These are phyloP conservation scores for Garrulus glandarius DNA, from an alignment of 2,797 vertebrate genomes.

Conservation along the genomic window DNA sequence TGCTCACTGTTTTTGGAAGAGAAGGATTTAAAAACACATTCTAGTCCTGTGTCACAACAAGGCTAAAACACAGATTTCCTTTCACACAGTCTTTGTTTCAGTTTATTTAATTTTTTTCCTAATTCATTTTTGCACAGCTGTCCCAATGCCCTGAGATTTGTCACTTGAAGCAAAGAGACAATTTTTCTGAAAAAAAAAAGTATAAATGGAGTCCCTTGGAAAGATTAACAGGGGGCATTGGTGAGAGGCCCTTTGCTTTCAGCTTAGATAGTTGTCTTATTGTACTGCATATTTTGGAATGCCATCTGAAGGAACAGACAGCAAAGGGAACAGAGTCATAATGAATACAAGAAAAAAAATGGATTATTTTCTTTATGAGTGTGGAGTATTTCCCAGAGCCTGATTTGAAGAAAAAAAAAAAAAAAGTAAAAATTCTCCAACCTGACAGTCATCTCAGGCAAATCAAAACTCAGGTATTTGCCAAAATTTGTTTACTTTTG, in stretches of 20 bases:
- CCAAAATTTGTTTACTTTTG: neutral
- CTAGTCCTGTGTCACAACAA: neutral
- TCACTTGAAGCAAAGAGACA: neutral
- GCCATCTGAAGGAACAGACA: neutral
- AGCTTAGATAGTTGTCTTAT: conserved; percentile 6
- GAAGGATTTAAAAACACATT: neutral
- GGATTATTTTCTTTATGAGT: neutral
- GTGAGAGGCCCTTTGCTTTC: conserved; percentile 3
- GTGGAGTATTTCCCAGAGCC: neutral
- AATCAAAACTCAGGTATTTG: neutral
- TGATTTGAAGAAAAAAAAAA: neutral
- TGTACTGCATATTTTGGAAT: neutral
- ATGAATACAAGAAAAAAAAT: conserved; percentile 4
- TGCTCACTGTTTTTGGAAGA: neutral
- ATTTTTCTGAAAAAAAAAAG: neutral
- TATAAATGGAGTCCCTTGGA: neutral
- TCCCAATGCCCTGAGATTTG: neutral
- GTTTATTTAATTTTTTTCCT: conserved; percentile 7
- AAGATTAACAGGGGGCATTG: conserved; percentile 8
- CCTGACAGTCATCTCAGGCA: neutral
- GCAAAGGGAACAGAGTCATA: neutral
- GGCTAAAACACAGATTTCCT: neutral
- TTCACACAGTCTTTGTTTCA: neutral
- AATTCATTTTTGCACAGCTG: neutral
- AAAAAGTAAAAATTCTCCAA: neutral